phyloP scores from a whole-genome alignment of 2,888 invertebrate genomes.

The Dermolepida albohirtum region DNA sequence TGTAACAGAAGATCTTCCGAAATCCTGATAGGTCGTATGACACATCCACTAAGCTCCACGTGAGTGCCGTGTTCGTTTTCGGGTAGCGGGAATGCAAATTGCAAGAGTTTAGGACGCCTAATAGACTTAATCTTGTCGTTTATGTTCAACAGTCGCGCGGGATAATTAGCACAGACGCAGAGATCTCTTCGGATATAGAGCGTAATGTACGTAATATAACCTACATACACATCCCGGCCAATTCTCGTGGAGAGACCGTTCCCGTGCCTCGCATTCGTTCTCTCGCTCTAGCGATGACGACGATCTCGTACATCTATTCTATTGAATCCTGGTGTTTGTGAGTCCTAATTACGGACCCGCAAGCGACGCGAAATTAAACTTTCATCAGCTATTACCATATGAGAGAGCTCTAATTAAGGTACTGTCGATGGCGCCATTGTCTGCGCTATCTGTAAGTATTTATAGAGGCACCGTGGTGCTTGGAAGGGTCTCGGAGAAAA shows the following conservation, averaged over 20 bases:
- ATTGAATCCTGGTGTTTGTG: constrained; percentile 64
- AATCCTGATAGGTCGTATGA: constrained; percentile 53
- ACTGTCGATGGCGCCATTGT: constrained; percentile 53
- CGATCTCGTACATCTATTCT: constrained; percentile 53
- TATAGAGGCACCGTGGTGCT: constrained; percentile 6
- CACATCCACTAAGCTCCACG: constrained; percentile 52
- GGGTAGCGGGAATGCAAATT: constrained; percentile 62
- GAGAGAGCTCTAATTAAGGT: constrained; percentile 66
- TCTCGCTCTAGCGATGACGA: constrained; percentile 9
- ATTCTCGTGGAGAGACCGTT: constrained; percentile 23
- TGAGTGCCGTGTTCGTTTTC: constrained; percentile 54
- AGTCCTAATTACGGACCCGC: constrained; percentile 66
- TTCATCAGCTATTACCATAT: constrained; percentile 67
- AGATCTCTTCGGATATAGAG: constrained; percentile 53
- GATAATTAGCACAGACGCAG: constrained; percentile 64
- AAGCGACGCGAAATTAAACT: constrained; percentile 66
- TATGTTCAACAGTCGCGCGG: constrained; percentile 66
- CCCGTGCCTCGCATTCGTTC: not conserved
- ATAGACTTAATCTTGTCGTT: constrained; percentile 67
- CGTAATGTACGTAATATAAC: constrained; percentile 15
- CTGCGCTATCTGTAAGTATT: constrained; percentile 7
- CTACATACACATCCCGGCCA: constrained; percentile 14
- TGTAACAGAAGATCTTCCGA: constrained; percentile 50
- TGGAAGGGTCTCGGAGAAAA: not conserved
- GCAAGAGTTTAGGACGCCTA: constrained; percentile 65